Evolutionary conservation across 92 coral and sea anemone species (phyloP), one percentile per base, ranked within the genome.

Genomic region (Desmophyllum pertusum): DNA sequence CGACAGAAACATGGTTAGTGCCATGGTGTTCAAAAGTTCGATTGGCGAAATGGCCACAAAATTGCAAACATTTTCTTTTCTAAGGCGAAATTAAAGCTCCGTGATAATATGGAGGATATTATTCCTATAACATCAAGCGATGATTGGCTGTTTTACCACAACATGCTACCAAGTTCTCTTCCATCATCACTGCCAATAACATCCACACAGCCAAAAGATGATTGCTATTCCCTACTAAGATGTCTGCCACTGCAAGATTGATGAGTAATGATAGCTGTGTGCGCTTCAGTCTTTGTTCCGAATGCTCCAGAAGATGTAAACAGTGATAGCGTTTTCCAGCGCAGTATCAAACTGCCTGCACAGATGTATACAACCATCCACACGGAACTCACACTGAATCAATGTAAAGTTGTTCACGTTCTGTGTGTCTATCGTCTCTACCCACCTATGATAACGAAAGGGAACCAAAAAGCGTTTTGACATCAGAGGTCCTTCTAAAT

Each of bases 21-120:
- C 79, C 48, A 51, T 18, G 27, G 9, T 0, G 14, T 57, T 23
- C n/a, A n/a, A 77, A 25, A 33, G 40, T 25, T 3, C 52, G 71
- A 40, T n/a, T 77, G 81, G 3, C 81, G 81, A 39, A 77, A 62
- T 42, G 81, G 81, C 81, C 81, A 59, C 53, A 77, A n/a, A 21
- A 77, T 40, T 1, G 81, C 81, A 11, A 77, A 40, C 81, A 77
- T 77, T 59, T 71, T 59, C 37, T 77, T 53, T 11, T n/a, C n/a
- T n/a, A n/a, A n/a, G 59, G 42, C 59, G 81, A 77, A 39, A 77
- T 77, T 30, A 76, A 53, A 53, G 80, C 31, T n/a, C 81, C 59
- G 9, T 27, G 81, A 38, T 10, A 37, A 41, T 61, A 77, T 13
- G 2, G 81, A 78, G 4, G 52, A 3, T 6, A 43, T 38, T 14